Base-by-base conservation (phyloP, 2,888 invertebrate genomes). In the Cancer borealis region DNA sequence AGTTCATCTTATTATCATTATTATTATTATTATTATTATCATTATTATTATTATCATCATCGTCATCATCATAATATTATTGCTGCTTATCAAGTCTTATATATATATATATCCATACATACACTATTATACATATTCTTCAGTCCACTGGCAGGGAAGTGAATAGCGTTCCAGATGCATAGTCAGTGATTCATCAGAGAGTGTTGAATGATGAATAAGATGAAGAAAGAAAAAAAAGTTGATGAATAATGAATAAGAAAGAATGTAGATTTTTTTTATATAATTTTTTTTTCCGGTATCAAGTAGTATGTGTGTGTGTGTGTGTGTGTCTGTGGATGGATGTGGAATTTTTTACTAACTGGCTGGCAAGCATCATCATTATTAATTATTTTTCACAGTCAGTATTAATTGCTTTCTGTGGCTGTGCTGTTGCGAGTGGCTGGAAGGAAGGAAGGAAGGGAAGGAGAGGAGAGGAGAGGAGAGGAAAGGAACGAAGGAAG, bases 401-500 rank as follows among this genome's bases (percentile, higher is more conserved):
- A 84, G 84, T 84, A 84, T 84, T 84, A 84, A 30, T 60, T 39
- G 84, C 84, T 84, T 84, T 39, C 84, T 84, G 84, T 84, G 84
- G 84, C 84, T 84, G 84, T 84, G 84, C 0, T 3, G 39, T 39
- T 5, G 17, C 21, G 30, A 39, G 84, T 84, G 14, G 17, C 84
- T 12, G 39, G 84, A 39, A 84, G 84, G 84, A 84, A 84, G 0
- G 39, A 84, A 39, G 10, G 84, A 84, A 84, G 39, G 17, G 39
- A 30, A 79, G 2, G 4, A 79, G 10, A 30, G 79, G 39, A 84
- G 39, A 39, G 30, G 73, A 73, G 39, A 39, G 39, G 12, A 84
- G 39, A 14, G 39, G 26, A 30, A 39, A 39, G 30, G 8, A 84
- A 14, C 10, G 26, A 21, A 8, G 26, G 10, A 79, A n/a, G n/a